Evolutionary conservation across 2,113 vertebrate species (phyloP), one percentile per base, ranked within the genome.

Genomic region (Illadopsis cleaveri): DNA sequence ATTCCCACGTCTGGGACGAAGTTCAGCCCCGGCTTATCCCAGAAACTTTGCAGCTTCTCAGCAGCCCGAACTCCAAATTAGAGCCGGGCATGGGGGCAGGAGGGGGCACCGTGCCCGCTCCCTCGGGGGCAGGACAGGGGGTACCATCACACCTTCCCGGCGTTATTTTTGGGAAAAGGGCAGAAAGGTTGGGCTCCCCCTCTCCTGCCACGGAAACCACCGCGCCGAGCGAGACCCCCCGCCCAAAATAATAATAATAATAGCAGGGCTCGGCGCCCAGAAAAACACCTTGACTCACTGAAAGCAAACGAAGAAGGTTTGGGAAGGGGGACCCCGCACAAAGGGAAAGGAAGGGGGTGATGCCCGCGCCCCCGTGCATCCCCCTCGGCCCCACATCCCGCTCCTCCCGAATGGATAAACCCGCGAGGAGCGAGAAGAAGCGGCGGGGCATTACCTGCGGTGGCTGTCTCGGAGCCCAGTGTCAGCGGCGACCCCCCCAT

Each of bases 111-210:
- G 11, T 2, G 15, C 27, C 61, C 12, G 33, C 14, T 16, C 23
- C 17, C 31, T 5, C n/a, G 18, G 61, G 37, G 38, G 11, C 44
- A 51, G 69, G 14, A 30, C 37, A 25, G 42, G 35, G 45, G 47
- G 2, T 3, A 30, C 6, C 37, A 2, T 7, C 28, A 6, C 0
- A 10, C 18, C 3, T 28, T 16, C 17, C 1, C 1, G 0, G 1
- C 0, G 21, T 3, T 7, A 0, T 8, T 65, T 76, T 76, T 1
- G 28, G 62, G 54, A 3, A 15, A 62, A 37, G 15, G 19, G 53
- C 9, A n/a, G 33, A 8, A 44, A 44, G 35, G 11, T 6, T 15
- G 66, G 7, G 61, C 30, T 62, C 4, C 58, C 81, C 19, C 3
- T 4, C 42, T 62, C 53, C 53, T 20, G 22, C 84, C 35, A 3